A percentile compares a stretch with the other conserved stretches of the same genome.
phyloP scores from a whole-genome alignment of 2,113 vertebrate species.

The Dunckerocampus dactyliophorus region DNA sequence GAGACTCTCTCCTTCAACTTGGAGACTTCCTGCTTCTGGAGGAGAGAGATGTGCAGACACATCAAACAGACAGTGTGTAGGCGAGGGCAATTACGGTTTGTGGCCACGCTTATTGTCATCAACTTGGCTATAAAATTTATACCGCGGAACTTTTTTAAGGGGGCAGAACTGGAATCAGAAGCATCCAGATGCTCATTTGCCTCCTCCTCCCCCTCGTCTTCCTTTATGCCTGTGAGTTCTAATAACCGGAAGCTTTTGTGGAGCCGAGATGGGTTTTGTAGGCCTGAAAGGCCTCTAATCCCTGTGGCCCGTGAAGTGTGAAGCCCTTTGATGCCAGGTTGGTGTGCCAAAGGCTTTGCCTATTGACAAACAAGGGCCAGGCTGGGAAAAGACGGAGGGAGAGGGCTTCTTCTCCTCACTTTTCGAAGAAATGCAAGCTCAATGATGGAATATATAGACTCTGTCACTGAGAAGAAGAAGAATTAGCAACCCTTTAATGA shows the following conservation, averaged over 20 bases:
- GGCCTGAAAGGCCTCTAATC: slow-evolving; percentile 77
- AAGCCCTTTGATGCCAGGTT: slow-evolving; percentile 79
- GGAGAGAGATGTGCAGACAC: slow-evolving; percentile 49
- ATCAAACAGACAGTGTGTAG: slow-evolving; percentile 41
- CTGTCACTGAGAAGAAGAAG: slow-evolving; percentile 66
- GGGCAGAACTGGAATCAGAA: slow-evolving; percentile 55
- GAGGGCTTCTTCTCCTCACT: slow-evolving; percentile 43
- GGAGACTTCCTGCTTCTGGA: slow-evolving; percentile 51
- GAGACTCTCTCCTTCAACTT: slow-evolving; percentile 59
- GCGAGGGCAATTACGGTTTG: slow-evolving; percentile 43
- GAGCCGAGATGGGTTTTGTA: slow-evolving; percentile 70
- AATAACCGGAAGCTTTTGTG: slow-evolving; percentile 76
- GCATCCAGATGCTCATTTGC: slow-evolving; percentile 67
- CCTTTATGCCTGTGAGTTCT: slow-evolving; percentile 65
- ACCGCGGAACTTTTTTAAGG: slow-evolving; percentile 62
- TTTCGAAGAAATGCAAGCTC: slow-evolving; percentile 51
- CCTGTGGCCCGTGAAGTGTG: slow-evolving; percentile 78
- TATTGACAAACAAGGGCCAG: slow-evolving; percentile 76
- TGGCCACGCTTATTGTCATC: slow-evolving; percentile 59
- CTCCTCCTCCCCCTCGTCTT: slow-evolving; percentile 57
- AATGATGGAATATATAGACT: slow-evolving; percentile 65
- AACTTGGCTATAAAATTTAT: slow-evolving; percentile 63
- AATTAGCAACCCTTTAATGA: slow-evolving; percentile 70
- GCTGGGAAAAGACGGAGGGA: slow-evolving; percentile 57
- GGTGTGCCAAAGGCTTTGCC: slow-evolving; percentile 68